Percentiles rank a stretch among this genome's conserved stretches.
Conservation (phyloP, 2,888 invertebrate species). For the Aspidiotus destructor region DNA sequence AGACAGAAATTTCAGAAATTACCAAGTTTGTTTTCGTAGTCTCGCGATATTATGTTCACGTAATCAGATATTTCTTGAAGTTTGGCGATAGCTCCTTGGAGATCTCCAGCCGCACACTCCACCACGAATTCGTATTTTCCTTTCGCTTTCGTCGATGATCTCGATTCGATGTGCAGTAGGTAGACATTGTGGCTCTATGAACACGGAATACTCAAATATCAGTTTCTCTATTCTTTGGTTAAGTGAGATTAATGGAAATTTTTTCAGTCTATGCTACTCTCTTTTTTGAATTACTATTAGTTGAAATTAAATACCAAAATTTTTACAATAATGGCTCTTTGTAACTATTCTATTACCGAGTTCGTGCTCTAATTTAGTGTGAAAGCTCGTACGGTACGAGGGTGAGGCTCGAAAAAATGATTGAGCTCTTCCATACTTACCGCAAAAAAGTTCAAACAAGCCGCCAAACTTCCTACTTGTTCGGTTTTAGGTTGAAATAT, state of each 20-base stretch:
- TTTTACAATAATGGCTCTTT: background rate
- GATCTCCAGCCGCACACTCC: slow-evolving; percentile 71
- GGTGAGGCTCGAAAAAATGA: background rate
- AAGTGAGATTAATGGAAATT: too few relatives aligned
- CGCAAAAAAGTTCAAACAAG: slow-evolving; percentile 79
- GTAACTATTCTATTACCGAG: too few relatives aligned
- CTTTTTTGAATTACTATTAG: background rate
- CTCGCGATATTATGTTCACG: slow-evolving; percentile 77
- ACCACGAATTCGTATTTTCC: slow-evolving; percentile 86
- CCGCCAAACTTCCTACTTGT: slow-evolving; percentile 79
- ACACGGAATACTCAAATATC: too few relatives aligned
- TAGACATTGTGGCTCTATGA: slow-evolving; percentile 55
- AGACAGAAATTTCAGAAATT: background rate
- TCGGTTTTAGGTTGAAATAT: slow-evolving; percentile 79
- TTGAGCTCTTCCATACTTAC: slow-evolving; percentile 42
- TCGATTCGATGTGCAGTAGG: slow-evolving; percentile 84
- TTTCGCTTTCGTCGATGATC: slow-evolving; percentile 68
- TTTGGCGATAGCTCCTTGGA: slow-evolving; percentile 64
- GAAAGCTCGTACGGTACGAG: background rate
- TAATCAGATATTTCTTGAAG: slow-evolving; percentile 62
- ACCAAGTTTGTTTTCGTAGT: slow-evolving; percentile 38
- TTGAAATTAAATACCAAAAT: background rate
- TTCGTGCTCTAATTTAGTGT: background rate
- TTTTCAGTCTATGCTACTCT: background rate
- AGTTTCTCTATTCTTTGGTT: too few relatives aligned